Conservation (phyloP, 2,888 invertebrate species). For the Fragum sueziense region DNA sequence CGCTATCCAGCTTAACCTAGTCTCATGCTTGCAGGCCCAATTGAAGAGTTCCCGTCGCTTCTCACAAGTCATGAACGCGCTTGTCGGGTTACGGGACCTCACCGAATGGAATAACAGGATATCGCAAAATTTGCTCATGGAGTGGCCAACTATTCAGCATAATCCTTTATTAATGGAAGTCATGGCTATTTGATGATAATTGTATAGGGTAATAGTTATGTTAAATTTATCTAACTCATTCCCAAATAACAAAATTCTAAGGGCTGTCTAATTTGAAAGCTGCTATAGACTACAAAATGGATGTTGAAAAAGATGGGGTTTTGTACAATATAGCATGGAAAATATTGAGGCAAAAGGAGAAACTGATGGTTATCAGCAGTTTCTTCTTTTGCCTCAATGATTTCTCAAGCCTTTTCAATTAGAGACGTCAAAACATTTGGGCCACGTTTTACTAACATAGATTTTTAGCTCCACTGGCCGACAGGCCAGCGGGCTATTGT, state of each 20-base stretch:
- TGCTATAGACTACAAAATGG: background rate
- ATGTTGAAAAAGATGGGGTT: too few species aligned
- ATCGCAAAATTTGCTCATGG: constrained; percentile 57
- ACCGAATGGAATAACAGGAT: constrained; percentile 65
- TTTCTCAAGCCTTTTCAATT: too few species aligned
- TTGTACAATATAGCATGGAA: too few species aligned
- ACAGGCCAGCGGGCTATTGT: too few species aligned
- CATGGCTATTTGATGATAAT: constrained; percentile 45
- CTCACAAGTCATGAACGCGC: constrained; percentile 60
- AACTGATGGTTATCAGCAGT: too few species aligned
- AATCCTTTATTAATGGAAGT: constrained; percentile 66
- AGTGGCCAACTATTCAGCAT: constrained; percentile 64
- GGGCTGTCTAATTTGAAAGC: background rate
- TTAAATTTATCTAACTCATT: background rate
- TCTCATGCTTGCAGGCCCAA: constrained; percentile 59
- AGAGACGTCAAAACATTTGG: too few species aligned
- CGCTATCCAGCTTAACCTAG: constrained; percentile 62
- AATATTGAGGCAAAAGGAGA: too few species aligned
- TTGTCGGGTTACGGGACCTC: constrained; percentile 56
- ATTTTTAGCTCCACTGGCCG: too few species aligned
- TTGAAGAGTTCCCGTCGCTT: constrained; percentile 46
- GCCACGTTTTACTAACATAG: too few species aligned
- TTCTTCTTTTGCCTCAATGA: too few species aligned
- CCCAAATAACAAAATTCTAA: background rate
- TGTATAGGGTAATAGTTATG: too few species aligned